These are phyloP conservation scores for Bilobella aurantiaca DNA, from an alignment of 1,140 invertebrate species.

Conservation along the genomic window DNA sequence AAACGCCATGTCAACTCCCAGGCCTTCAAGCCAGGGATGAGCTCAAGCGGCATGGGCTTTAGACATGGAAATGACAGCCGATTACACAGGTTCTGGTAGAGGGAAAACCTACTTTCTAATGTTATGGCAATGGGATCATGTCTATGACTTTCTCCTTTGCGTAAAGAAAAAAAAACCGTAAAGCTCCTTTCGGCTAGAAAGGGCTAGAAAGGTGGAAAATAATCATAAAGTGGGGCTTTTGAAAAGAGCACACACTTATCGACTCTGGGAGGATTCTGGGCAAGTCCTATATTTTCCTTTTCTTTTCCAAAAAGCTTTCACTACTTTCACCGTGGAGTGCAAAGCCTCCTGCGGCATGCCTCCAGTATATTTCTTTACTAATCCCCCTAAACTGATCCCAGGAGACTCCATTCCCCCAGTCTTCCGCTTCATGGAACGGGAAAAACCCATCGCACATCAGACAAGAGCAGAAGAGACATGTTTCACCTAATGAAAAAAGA, in stretches of 20 bases:
- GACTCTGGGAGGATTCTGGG: not conserved
- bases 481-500: constrained; percentile 5
- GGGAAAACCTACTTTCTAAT: not conserved
- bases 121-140: not conserved
- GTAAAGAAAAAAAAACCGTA: constrained; percentile 1
- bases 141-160: constrained; percentile 1
- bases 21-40: not conserved
- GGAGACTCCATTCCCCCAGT: constrained; percentile 11
- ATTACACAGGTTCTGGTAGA: not conserved
- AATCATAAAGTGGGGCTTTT: constrained; percentile 1
- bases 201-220: constrained; percentile 1
- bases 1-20: not conserved
- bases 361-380: constrained; percentile 23
- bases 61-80: constrained; percentile 5
- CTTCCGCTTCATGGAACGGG: constrained; percentile 1
- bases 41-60: not conserved
- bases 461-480: not conserved
- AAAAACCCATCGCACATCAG: not conserved
- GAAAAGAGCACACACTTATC: constrained; percentile 1
- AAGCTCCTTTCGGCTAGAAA: not conserved
- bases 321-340: constrained; percentile 1
- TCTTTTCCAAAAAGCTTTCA: not conserved
- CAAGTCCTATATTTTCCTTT: constrained; percentile 1
- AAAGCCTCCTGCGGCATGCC: not conserved
- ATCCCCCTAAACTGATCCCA: constrained; percentile 28